These are phyloP conservation scores for Drepana falcataria DNA, from an alignment of 2,888 invertebrate species.

Conservation along the genomic window DNA sequence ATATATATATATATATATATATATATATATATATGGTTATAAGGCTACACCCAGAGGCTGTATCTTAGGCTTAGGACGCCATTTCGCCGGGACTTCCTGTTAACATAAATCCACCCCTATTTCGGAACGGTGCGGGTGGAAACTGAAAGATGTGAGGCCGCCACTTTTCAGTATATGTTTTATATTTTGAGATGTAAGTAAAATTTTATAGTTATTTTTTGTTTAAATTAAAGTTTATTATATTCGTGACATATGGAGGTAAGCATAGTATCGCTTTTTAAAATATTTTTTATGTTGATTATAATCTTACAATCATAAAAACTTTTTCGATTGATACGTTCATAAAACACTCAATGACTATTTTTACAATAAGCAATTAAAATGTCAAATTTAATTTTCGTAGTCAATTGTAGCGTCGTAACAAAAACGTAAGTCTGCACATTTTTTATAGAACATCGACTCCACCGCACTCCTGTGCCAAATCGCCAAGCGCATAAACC, in stretches of 20 bases:
- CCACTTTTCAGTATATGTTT: conserved; percentile 18
- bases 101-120: conserved; percentile 69
- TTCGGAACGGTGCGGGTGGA: conserved; percentile 30
- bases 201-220: not conserved
- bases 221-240: too few species aligned
- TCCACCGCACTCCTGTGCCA: conserved; percentile 25
- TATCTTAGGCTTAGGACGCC: conserved; percentile 67
- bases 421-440: not conserved
- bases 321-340: too few species aligned
- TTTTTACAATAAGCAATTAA: too few species aligned
- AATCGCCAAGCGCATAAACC: conserved; percentile 41
- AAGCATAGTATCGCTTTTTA: too few species aligned
- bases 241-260: too few species aligned
- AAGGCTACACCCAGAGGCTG: conserved; percentile 41
- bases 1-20: too few species aligned
- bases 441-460: conserved; percentile 6
- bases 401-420: too few species aligned
- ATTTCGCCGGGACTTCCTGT: conserved; percentile 67
- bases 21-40: too few species aligned
- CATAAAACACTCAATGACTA: too few species aligned
- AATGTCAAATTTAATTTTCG: too few species aligned
- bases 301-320: not conserved
- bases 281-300: too few species aligned
- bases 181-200: not conserved
- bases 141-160: conserved; percentile 26